Base-by-base conservation (phyloP, 2,797 vertebrate species). In the Distichodus sexfasciatus region DNA sequence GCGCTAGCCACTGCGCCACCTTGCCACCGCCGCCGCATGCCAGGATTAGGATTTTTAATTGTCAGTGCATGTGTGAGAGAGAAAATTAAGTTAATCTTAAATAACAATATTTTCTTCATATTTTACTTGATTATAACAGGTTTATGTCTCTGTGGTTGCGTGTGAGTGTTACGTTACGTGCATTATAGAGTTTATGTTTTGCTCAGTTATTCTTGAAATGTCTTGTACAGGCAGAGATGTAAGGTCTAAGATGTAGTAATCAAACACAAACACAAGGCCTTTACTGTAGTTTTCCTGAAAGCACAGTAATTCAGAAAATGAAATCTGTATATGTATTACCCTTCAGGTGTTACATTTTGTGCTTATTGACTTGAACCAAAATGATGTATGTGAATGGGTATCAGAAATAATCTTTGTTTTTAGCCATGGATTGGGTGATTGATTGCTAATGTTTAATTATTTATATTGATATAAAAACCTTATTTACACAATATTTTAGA, bases 401-500 rank as follows among this genome's bases (percentile, higher is more conserved):
- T 40, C 21, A 23, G 6, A 9, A 38, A 50, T 15, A n/a, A n/a
- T n/a, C n/a, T n/a, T n/a, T n/a, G n/a, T 6, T 23, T 55, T 21
- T 19, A 46, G 1, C 8, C n/a, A 53, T 53, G 36, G 12, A 21
- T 55, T 44, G 17, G 21, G 23, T 2, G 1, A 21, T 21, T 55
- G 26, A 61, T 51, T 57, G 38, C 23, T 40, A 44, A 46, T 31
- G 38, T 70, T 14, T 36, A 40, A 47, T 47, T 46, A 69, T 70
- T 77, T 67, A 65, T 74, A 43, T 51, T 63, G n/a, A 44, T 57
- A 41, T 26, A 62, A 61, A 61, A 36, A 58, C 19, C 35, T 29
- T 66, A 50, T 72, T 47, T 54, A 21, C 26, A 51, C 24, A 62
- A 57, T 72, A 67, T 75, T 79, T 69, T 72, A 59, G 57, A 60